Evolutionary conservation across 2,888 invertebrate species (phyloP), one percentile per base, ranked within the genome.

Genomic region (Lochmaea capreae): DNA sequence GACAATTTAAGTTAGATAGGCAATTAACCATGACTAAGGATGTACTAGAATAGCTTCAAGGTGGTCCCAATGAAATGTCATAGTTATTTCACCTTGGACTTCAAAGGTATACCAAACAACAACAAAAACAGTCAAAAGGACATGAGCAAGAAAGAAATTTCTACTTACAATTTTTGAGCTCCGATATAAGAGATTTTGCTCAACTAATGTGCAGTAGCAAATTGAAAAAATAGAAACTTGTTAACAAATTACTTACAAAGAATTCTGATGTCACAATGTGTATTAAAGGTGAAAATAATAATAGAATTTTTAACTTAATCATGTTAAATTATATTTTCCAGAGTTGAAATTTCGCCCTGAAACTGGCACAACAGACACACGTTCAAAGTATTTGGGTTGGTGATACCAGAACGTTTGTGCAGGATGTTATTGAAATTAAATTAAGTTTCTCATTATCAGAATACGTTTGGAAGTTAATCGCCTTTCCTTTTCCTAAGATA

Each of bases 391-490:
- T 49, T n/a, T 49, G 49, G 49, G 14, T 49, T n/a, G 49, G 8
- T 6, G 14, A 10, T 22, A 61, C 61, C 61, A 9, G 8, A 14
- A 61, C 14, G n/a, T 39, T 54, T 61, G 5, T n/a, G 61, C 61
- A 61, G n/a, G 61, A 39, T 61, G n/a, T 39, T 39, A 61, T 39
- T 57, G 18, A 57, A 46, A 57, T 57, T 18, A 57, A 57, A 57
- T 57, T 18, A 57, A 57, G 12, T 11, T 57, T 18, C 18, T 12
- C 10, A 61, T n/a, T 61, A 61, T 61, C 39, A 61, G 12, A 39
- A 61, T 16, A n/a, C 39, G 39, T 61, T 59, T 33, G 2, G 33
- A 18, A 39, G n/a, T n/a, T 59, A 59, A 59, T 59, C 33, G 5
- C 59, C n/a, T 59, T 61, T 16, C 61, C 16, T 39, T 33, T 39